Percentiles rank a stretch among this genome's conserved stretches.
Conservation (phyloP, 23 tunicate species). For the Styela plicata region DNA sequence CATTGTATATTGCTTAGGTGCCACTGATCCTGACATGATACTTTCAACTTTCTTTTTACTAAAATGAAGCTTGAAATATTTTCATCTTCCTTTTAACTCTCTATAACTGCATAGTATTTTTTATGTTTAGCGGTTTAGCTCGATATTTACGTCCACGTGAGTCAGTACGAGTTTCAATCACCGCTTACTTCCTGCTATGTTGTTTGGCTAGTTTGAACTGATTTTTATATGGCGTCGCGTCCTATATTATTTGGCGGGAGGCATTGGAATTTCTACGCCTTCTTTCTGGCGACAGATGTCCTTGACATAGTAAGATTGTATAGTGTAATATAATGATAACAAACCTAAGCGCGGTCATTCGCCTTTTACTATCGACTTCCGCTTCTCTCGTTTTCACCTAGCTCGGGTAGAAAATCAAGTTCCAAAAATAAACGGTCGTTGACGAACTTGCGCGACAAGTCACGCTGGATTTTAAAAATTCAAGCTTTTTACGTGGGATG, state of each 20-base stretch:
- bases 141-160: too few species aligned
- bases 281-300: not conserved
- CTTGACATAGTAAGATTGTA: not conserved
- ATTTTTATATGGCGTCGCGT: not conserved
- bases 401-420: not conserved
- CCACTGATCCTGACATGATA: not conserved
- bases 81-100: not conserved
- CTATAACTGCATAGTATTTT: too few species aligned
- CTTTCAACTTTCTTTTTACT: not conserved
- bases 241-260: not conserved
- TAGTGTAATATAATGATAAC: not conserved
- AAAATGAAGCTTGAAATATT: not conserved
- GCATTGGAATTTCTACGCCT: not conserved
- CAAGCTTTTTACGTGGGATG: too few species aligned
- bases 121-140: too few species aligned
- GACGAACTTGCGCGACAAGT: not conserved
- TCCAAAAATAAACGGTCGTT: not conserved
- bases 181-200: too few species aligned
- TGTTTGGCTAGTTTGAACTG: not conserved
- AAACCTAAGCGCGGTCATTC: not conserved
- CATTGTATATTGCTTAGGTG: constrained; percentile 22
- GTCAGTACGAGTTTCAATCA: too few species aligned
- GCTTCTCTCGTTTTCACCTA: not conserved
- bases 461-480: not conserved
- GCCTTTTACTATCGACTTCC: not conserved